phyloP scores from a whole-genome alignment of 1,140 invertebrate genomes.

The Caenorhabditis tropicalis region DNA sequence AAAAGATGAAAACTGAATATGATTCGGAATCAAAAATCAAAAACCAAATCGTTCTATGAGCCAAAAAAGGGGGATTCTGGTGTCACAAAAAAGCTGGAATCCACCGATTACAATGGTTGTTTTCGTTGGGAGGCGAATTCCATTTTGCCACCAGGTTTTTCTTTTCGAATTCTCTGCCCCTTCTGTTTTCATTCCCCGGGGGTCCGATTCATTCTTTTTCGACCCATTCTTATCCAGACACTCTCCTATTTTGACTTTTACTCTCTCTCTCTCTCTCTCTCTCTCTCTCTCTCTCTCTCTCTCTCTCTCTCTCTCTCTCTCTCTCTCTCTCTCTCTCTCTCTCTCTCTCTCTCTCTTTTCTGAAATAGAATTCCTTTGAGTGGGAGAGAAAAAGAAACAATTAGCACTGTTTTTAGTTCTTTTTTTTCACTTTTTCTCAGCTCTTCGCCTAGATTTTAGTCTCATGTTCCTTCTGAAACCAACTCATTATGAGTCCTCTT shows the following conservation, averaged over 20 bases:
- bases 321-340: not conserved
- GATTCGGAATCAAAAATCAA: no score
- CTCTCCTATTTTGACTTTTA: constrained; percentile 5
- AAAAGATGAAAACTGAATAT: no score
- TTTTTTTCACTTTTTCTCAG: not conserved
- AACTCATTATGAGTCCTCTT: no score
- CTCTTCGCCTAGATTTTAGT: not conserved
- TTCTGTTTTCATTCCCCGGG: not conserved
- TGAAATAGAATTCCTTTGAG: not conserved
- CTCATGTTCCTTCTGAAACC: no score
- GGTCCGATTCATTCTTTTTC: constrained; percentile 30
- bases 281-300: not conserved
- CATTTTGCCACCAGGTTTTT: no score
- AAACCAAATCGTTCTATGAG: no score
- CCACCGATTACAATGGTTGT: constrained; percentile 9
- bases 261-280: not conserved
- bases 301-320: not conserved
- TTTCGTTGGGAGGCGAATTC: no score
- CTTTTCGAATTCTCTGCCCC: not conserved
- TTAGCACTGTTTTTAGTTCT: constrained; percentile 4
- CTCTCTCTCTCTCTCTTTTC: not conserved
- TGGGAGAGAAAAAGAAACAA: not conserved
- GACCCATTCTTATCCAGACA: not conserved
- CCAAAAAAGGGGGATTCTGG: not conserved
- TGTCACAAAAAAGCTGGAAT: not conserved